Conservation (phyloP, 2,888 invertebrate genomes). For the Megalurothrips usitatus region DNA sequence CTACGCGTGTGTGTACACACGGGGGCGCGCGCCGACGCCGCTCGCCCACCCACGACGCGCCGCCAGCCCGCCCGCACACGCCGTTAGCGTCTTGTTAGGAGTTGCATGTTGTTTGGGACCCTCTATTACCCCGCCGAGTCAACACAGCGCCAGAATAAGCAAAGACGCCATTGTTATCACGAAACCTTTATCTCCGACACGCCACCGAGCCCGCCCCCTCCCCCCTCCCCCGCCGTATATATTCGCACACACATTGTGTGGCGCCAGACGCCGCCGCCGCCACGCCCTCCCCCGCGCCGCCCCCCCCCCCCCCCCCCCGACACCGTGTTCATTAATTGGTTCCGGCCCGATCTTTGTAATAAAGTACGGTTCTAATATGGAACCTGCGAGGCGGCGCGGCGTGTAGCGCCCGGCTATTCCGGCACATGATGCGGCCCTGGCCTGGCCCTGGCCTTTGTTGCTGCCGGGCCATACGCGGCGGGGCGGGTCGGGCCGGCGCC, state of each 20-base stretch:
- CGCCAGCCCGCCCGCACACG: not conserved
- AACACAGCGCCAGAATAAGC: slow-evolving; percentile 10
- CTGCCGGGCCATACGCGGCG: not conserved
- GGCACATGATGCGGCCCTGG: not conserved
- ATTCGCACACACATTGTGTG: not conserved
- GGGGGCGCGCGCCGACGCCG: not conserved
- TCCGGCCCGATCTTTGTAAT: slow-evolving; percentile 4
- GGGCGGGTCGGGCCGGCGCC: not conserved
- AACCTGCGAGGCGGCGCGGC: not conserved
- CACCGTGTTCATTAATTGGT: slow-evolving; percentile 18
- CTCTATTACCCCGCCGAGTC: not conserved
- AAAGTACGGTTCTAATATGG: slow-evolving; percentile 21
- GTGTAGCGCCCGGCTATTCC: not conserved
- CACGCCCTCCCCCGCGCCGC: not conserved
- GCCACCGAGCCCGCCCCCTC: not conserved
- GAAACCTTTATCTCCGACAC: not conserved
- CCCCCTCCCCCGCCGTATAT: not conserved
- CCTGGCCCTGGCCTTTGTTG: not conserved
- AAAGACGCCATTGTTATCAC: slow-evolving; percentile 15
- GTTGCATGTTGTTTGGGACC: not conserved
- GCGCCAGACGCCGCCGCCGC: too few relatives aligned
- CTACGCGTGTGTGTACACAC: too few relatives aligned
- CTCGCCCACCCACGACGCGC: not conserved
- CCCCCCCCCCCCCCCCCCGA: too few relatives aligned
- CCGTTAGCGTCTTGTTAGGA: not conserved